These are phyloP conservation scores for Tetramorium bicarinatum DNA, from an alignment of 2,888 invertebrate species.

Conservation along the genomic window DNA sequence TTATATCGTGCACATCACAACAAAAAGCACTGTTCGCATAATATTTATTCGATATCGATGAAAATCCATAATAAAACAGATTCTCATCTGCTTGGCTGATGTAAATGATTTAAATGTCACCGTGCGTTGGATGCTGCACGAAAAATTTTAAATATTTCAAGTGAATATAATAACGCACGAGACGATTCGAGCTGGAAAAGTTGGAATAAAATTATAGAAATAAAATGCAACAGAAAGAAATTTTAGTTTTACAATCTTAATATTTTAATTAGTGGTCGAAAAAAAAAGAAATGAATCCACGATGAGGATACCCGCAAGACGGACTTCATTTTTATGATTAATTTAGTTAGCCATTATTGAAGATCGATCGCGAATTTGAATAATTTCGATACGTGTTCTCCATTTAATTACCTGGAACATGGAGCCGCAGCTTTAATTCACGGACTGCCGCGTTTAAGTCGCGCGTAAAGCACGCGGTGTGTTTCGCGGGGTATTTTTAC, in stretches of 20 bases:
- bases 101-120: conserved; percentile 9
- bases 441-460: conserved; percentile 27
- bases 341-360: conserved; percentile 32
- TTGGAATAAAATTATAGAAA: not conserved
- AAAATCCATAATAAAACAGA: conserved; percentile 18
- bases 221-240: not conserved
- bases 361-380: conserved; percentile 38
- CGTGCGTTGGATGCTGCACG: not conserved
- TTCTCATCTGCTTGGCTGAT: conserved; percentile 3
- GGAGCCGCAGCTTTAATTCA: conserved; percentile 25
- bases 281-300: not conserved
- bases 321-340: conserved; percentile 6
- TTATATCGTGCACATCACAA: conserved; percentile 3
- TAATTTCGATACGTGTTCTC: conserved; percentile 35
- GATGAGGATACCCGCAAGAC: not conserved
- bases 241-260: conserved; percentile 13
- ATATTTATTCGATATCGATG: conserved; percentile 45
- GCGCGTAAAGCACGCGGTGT: not conserved
- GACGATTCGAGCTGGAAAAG: not conserved
- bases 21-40: conserved; percentile 26
- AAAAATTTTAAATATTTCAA: not conserved
- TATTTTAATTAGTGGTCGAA: not conserved
- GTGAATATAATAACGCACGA: not conserved
- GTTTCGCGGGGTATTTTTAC: conserved; percentile 37
- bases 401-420: conserved; percentile 19